phyloP scores from a whole-genome alignment of 2,113 vertebrate species.

The Varanus salvator region DNA sequence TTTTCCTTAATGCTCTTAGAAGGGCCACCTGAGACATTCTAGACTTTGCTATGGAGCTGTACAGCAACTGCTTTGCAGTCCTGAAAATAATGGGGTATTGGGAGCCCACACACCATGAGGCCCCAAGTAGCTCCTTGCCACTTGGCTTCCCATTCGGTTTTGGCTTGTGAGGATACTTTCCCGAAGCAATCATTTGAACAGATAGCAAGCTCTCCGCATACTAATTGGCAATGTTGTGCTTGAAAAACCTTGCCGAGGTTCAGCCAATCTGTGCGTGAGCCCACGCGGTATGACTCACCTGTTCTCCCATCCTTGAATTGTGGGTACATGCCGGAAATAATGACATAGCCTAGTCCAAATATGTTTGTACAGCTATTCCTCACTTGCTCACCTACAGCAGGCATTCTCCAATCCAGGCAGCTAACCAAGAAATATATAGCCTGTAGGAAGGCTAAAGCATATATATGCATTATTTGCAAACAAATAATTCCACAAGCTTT shows the following conservation, averaged over 20 bases:
- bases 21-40: neutral
- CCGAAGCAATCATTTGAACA: neutral
- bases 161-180: neutral
- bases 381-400: neutral
- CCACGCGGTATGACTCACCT: neutral
- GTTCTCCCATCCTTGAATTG: neutral
- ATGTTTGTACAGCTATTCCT: neutral
- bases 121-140: neutral
- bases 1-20: neutral
- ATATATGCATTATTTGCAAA: neutral
- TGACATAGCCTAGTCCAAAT: neutral
- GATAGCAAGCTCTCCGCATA: neutral
- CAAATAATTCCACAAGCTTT: conserved; percentile 13
- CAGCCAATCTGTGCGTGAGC: neutral
- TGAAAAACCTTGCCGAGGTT: neutral
- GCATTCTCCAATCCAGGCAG: neutral
- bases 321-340: neutral
- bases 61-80: neutral
- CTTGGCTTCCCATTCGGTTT: neutral
- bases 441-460: conserved; percentile 18
- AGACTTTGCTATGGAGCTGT: neutral
- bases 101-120: neutral
- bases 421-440: neutral
- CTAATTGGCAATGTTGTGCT: neutral
- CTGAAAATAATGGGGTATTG: neutral